Evolutionary conservation across 2,797 vertebrate species (phyloP).

Genomic region (Discoglossus pictus): DNA sequence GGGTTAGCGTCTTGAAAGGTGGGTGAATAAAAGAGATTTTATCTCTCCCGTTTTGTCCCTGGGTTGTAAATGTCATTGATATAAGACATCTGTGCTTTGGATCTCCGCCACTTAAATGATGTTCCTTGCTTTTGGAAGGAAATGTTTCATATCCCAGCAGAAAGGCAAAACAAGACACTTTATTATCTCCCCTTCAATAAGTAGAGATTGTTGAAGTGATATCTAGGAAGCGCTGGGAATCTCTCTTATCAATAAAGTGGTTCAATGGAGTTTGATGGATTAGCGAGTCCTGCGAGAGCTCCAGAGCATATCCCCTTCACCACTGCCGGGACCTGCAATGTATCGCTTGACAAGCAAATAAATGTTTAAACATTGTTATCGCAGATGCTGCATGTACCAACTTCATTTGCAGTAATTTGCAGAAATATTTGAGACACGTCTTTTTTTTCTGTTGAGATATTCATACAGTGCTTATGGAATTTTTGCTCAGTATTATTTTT

Average conservation of each 20-base stretch:
- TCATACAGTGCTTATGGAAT: constrained; percentile 22
- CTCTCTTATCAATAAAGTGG: constrained; percentile 36
- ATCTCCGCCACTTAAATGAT: constrained; percentile 23
- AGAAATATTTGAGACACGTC: background rate
- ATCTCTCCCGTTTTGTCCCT: constrained; percentile 35
- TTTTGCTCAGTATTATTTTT: background rate
- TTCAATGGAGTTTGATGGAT: constrained; percentile 40
- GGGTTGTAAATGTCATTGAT: constrained; percentile 49
- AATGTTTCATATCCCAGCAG: constrained; percentile 43
- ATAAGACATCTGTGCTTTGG: constrained; percentile 40
- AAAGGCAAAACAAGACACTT: constrained; percentile 38
- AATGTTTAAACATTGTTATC: constrained; percentile 34
- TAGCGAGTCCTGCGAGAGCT: constrained; percentile 30
- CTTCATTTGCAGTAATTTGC: constrained; percentile 35
- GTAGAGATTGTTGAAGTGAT: constrained; percentile 31
- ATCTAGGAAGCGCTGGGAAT: constrained; percentile 5
- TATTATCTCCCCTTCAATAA: constrained; percentile 40
- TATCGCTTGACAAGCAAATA: constrained; percentile 37
- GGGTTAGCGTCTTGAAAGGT: constrained; percentile 40
- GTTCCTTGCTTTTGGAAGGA: constrained; percentile 30
- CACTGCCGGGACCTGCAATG: constrained; percentile 14
- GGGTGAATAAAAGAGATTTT: constrained; percentile 32
- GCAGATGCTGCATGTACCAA: constrained; percentile 22
- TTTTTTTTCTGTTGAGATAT: constrained; percentile 39
- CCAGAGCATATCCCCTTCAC: constrained; percentile 17